phyloP scores from a whole-genome alignment of 2,797 vertebrate species.

The Enteromius thamalakanensis region DNA sequence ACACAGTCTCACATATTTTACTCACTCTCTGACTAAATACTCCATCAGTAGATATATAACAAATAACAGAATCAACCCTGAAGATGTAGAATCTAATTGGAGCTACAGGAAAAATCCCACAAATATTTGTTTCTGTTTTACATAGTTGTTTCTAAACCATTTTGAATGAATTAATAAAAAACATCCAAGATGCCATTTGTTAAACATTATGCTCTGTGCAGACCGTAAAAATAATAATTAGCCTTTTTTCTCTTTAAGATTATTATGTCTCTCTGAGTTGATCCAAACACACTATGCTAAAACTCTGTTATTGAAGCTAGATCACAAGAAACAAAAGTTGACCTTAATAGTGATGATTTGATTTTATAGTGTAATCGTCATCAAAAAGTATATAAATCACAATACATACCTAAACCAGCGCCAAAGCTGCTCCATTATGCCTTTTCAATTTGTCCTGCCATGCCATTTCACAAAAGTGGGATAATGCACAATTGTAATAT shows the following conservation, averaged over 20 bases:
- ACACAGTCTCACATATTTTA: slow-evolving; percentile 21
- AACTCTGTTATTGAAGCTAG: too few species aligned
- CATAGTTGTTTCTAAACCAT: slow-evolving; percentile 1
- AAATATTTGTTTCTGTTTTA: slow-evolving; percentile 24
- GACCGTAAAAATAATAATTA: neutral
- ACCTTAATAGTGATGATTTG: neutral
- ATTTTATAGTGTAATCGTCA: neutral
- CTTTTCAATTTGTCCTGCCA: neutral
- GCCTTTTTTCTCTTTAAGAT: neutral
- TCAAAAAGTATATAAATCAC: neutral
- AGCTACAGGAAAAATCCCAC: neutral
- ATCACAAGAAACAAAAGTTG: neutral
- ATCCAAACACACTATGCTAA: neutral
- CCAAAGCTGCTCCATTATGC: neutral
- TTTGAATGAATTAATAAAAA: neutral
- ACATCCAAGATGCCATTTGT: neutral
- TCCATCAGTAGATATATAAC: slow-evolving; percentile 29
- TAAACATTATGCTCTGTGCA: neutral
- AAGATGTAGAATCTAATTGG: slow-evolving; percentile 4
- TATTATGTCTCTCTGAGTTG: neutral
- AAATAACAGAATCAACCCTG: slow-evolving; percentile 17
- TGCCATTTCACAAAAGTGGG: too few species aligned
- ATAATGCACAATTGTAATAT: neutral
- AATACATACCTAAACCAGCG: neutral
- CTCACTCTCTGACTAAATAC: slow-evolving; percentile 17